Evolutionary conservation across 2,113 vertebrate genomes (phyloP), one percentile per base, ranked within the genome.

Genomic region (Myiozetetes cayanensis): DNA sequence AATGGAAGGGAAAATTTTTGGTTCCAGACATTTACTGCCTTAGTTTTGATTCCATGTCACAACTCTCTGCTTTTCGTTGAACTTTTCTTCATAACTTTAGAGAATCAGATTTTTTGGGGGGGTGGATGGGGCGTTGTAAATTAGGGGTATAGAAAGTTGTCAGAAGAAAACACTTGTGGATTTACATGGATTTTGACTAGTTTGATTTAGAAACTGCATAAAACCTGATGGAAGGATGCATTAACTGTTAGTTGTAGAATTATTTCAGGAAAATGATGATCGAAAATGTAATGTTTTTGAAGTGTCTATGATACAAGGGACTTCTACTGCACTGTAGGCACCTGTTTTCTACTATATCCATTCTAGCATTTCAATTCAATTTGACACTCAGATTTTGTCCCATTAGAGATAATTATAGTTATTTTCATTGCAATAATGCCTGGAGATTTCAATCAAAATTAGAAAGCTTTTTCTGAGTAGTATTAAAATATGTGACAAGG

Each of bases 361-460:
- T 56, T 92, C 82, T 30, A 92, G 47, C 47, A 75, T 35, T 93
- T 90, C 35, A 75, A 19, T 88, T 86, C 44, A 92, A 43, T 81
- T 74, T 56, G 65, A 78, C 76, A 63, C 31, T 71, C 5, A 4
- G 35, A 56, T 88, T 90, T 89, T 85, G 21, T 84, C 55, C 52
- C 44, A 27, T 14, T 85, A 22, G 39, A 92, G 53, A 62, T 76
- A 91, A 92, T 92, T 80, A 88, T 52, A 70, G 52, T 55, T 67
- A 88, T 92, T 95, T 96, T 85, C 72, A 90, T 88, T 88, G 86
- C 33, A 74, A 62, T 62, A 90, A 88, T 59, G 23, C 67, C 59
- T 80, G 50, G 67, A 92, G 43, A 85, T 73, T 83, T 87, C 74
- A 73, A 71, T 73, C 37, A 90, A 73, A 90, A 93, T 90, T 79